Conservation (phyloP, 2,113 vertebrate genomes). For the Podarcis muralis region DNA sequence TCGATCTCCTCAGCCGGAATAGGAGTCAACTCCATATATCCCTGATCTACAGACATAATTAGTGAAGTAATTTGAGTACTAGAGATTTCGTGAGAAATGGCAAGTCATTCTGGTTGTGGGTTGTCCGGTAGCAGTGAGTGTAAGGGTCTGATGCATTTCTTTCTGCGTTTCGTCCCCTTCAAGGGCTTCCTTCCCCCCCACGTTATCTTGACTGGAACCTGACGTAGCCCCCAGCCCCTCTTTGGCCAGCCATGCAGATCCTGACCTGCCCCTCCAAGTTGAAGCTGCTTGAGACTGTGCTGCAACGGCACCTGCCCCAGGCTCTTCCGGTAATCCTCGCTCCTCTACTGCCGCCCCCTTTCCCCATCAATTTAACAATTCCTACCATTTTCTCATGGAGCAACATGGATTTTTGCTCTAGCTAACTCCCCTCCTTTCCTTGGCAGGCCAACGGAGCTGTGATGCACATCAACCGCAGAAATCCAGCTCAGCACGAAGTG, state of each 20-base stretch:
- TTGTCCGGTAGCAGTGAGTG: no score
- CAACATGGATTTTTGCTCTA: background rate
- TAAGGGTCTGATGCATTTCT: no score
- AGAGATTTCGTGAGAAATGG: no score
- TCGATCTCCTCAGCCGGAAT: no score
- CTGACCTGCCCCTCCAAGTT: background rate
- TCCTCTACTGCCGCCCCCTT: background rate
- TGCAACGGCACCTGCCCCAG: background rate
- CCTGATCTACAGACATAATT: no score
- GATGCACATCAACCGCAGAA: constrained; percentile 24
- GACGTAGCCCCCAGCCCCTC: no score
- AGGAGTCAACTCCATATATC: no score
- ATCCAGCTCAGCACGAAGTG: constrained; percentile 12
- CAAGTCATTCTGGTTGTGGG: no score
- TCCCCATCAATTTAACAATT: background rate
- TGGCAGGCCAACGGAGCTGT: background rate
- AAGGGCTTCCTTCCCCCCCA: background rate
- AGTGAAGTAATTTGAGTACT: no score
- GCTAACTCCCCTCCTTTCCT: background rate
- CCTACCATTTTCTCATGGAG: background rate
- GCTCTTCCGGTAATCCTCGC: background rate
- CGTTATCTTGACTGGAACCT: no score
- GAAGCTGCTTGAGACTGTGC: background rate
- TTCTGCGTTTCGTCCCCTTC: background rate
- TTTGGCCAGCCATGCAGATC: no score